Base-by-base conservation (phyloP, 2,797 vertebrate genomes). In the Chloroceryle amazona region DNA sequence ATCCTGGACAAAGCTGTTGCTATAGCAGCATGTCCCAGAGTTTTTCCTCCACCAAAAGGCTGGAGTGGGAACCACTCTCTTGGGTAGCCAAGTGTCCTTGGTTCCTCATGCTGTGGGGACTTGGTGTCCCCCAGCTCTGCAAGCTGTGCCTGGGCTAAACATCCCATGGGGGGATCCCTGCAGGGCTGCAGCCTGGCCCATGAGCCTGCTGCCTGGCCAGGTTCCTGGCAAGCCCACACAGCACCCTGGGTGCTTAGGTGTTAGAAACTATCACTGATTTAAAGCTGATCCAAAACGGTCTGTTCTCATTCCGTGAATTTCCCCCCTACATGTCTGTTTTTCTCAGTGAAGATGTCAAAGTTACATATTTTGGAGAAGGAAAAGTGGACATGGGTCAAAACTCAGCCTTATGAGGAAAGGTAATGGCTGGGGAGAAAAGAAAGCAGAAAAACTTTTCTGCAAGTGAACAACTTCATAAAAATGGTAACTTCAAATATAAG, bases 61-160 rank as follows among this genome's bases (percentile, higher is more conserved):
- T 75, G 58, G 41, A 39, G n/a, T 39, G 41, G 7, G 79, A 82
- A 62, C 16, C 58, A 16, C 5, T 42, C 23, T 35, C 8, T 61
- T 57, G 54, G 18, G 41, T n/a, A 71, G 42, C 26, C 52, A 63
- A 41, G 3, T 20, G 28, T 60, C 35, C 13, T 76, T 2, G 1
- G 8, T 52, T 74, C 18, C 37, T 86, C 0, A 0, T 46, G 16
- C 23, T 70, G 5, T 1, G 8, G 9, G 17, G 60, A 42, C 25
- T 54, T 54, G 39, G 26, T 22, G 11, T 79, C 3, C 21, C 9
- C 6, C 25, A 39, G 18, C 19, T 18, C 5, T 35, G 35, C 0
- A 6, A n/a, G 16, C 9, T 47, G 25, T n/a, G 39, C 14, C 37
- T 73, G 46, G 33, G 14, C 26, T 20, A 8, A 29, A 46, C 8